Percentiles rank a stretch among this genome's conserved stretches.
phyloP scores from a whole-genome alignment of 2,888 invertebrate species.

The Tiphia femorata region DNA sequence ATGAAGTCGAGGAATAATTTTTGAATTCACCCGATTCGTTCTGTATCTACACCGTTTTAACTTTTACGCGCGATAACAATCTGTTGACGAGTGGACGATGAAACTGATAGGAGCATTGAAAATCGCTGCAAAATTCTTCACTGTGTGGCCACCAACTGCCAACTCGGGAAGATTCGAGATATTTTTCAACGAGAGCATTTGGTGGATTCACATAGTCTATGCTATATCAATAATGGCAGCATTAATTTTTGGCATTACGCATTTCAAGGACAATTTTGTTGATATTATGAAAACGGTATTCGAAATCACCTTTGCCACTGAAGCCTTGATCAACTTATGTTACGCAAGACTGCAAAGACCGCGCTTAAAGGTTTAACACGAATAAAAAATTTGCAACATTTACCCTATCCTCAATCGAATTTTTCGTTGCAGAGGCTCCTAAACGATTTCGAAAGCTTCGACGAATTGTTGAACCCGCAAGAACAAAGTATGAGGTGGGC shows the following conservation, averaged over 20 bases:
- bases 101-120: too few relatives aligned
- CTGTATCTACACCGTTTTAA: too few relatives aligned
- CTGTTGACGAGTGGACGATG: too few relatives aligned
- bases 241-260: background rate
- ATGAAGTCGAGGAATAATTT: too few relatives aligned
- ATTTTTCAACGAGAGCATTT: background rate
- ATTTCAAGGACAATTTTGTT: background rate
- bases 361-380: constrained; percentile 26
- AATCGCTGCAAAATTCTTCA: background rate
- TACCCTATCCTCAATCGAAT: background rate
- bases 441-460: constrained; percentile 21
- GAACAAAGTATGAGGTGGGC: constrained; percentile 11
- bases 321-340: constrained; percentile 17
- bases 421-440: constrained; percentile 25
- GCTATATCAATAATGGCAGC: background rate
- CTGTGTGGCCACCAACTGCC: constrained; percentile 11
- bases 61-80: too few relatives aligned
- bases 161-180: background rate
- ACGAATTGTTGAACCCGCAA: constrained; percentile 4
- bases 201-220: background rate
- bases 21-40: too few relatives aligned
- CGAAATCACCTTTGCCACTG: constrained; percentile 13
- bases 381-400: too few relatives aligned
- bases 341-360: constrained; percentile 17
- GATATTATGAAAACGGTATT: constrained; percentile 15